Base-by-base conservation (phyloP, 2,797 vertebrate species). In the Thaleichthys pacificus region DNA sequence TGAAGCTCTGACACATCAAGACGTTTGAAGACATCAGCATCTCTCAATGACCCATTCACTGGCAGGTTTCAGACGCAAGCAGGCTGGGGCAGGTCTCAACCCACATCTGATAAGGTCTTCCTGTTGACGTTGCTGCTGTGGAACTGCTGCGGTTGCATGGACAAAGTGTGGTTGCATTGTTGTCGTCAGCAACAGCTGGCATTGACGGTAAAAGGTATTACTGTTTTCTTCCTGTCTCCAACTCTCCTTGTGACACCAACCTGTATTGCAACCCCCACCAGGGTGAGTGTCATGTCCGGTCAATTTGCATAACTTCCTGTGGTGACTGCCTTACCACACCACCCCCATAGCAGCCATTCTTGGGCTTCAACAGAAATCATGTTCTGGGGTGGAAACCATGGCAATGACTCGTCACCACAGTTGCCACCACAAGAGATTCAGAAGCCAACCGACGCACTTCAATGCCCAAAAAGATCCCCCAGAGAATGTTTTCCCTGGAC, bases 361-460 rank as follows among this genome's bases (percentile, higher is more conserved):
- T 78, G 82, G 60, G 42, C 86, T 69, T 68, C 63, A 80, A 80
- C 73, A 78, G 66, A 68, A 66, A 85, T 80, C 66, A 6, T 69
- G 85, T 85, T 86, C 87, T 84, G 17, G 62, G 82, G 69, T 84
- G 87, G 89, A 90, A 90, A 89, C 89, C 89, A 87, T 85, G 76
- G 85, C 75, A 78, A 87, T 91, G 89, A 92, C 85, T 88, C 54
- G 86, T 76, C 76, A 72, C 89, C 87, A 76, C 87, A 84, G 80
- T 68, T 80, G 82, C 90, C 89, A 68, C 86, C 86, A 78, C 75
- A 79, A 84, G 77, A 76, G 80, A 82, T 85, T 51, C 17, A 14
- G 56, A 82, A 80, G 51, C 51, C 15, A 56, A 56, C 51, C 4
- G 15, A 56, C 42, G 42, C 15, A 17, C 51, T n/a, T 17, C 51